These are phyloP conservation scores for Malurus leucopterus DNA, from an alignment of 2,797 vertebrate genomes.

Conservation along the genomic window DNA sequence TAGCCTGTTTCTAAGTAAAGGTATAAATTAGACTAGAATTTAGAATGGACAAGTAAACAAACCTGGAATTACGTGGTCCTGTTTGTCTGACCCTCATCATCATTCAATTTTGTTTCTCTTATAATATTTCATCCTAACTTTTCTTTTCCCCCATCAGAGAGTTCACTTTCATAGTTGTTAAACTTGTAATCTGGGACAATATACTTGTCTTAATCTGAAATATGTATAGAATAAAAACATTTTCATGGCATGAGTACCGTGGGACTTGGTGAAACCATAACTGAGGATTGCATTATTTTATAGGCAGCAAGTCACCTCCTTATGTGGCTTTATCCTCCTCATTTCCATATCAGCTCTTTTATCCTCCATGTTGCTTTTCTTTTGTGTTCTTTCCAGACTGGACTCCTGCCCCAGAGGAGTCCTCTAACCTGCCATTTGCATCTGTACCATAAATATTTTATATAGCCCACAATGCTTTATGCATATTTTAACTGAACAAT, in stretches of 20 bases:
- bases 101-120: background rate
- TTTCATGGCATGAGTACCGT: background rate
- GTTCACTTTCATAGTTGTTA: background rate
- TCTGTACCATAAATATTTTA: constrained; percentile 56
- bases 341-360: constrained; percentile 19
- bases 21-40: background rate
- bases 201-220: background rate
- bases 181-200: background rate
- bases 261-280: background rate
- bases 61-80: fast-evolving
- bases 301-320: background rate
- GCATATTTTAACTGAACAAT: constrained; percentile 53
- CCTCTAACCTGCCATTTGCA: constrained; percentile 44
- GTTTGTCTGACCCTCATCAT: background rate
- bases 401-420: constrained; percentile 41
- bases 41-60: background rate
- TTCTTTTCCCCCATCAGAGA: fast-evolving
- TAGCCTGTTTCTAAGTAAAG: background rate
- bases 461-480: constrained; percentile 40
- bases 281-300: background rate
- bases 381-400: constrained; percentile 23
- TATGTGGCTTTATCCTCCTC: background rate
- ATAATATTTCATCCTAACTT: background rate
- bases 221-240: background rate
- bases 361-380: constrained; percentile 29